Evolutionary conservation across 2,888 invertebrate species (phyloP), one percentile per base, ranked within the genome.

Genomic region (Bruchidius siliquastri): DNA sequence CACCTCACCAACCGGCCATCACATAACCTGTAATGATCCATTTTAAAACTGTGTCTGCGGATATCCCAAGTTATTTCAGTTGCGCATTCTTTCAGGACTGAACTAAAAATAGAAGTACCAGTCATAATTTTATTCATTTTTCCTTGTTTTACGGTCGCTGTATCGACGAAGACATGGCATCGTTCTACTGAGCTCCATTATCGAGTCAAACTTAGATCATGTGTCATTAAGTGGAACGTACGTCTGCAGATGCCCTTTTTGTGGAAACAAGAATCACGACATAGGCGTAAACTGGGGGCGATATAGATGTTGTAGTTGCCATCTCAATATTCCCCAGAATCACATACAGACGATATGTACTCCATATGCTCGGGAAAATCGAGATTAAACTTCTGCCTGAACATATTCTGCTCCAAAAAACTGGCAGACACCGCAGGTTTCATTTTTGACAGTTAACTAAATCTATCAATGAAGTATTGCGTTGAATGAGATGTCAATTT

Each of bases 21-120:
- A 68, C 68, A 68, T 76, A 76, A 76, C 76, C 76, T 76, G 74
- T 72, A 73, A 71, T 71, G 67, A 72, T 70, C 72, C 71, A 49
- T 49, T 72, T 68, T 74, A 32, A 72, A 74, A 76, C 74, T 74
- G 74, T 76, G 71, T 72, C 76, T 74, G 71, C 66, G 71, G 32
- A 71, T 71, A 49, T 71, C 71, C 75, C 71, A 69, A 73, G 75
- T 72, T 76, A 76, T 76, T 76, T 76, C 75, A 74, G 76, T 72
- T 32, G 22, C 75, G 70, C 75, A 76, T 76, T 75, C 76, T 76
- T 75, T 71, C 71, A 18, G 26, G 22, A 22, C 49, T 21, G 49
- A 18, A 22, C 26, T 71, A 71, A 71, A 26, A 71, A 71, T 71
- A 71, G 71, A 20, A 30, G 21, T 69, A 20, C 22, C 71, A 49